Evolutionary conservation across 1,140 invertebrate genomes (phyloP).

Genomic region (Hycleus cichorii): DNA sequence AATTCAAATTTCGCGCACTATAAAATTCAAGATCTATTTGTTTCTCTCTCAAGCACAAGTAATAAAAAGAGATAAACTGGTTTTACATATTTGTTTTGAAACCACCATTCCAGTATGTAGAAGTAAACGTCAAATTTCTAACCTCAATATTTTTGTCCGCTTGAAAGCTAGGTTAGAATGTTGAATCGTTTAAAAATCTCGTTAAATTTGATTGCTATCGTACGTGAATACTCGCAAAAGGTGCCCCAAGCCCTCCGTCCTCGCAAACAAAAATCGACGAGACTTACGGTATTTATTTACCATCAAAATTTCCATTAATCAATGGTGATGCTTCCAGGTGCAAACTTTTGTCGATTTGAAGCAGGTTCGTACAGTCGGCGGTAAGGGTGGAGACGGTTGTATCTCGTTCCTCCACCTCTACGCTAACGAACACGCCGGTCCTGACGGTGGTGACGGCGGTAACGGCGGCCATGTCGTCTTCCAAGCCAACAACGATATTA

Average conservation of each 20-base stretch:
- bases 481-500: slow-evolving; percentile 58
- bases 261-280: slow-evolving; percentile 47
- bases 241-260: slow-evolving; percentile 43
- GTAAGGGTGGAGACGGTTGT: slow-evolving; percentile 87
- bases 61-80: too few relatives aligned
- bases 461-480: slow-evolving; percentile 96
- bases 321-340: slow-evolving; percentile 36
- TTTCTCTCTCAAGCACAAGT: too few relatives aligned
- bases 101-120: too few relatives aligned
- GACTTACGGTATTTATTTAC: slow-evolving; percentile 32
- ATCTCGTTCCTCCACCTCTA: slow-evolving; percentile 77
- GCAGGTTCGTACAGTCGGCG: slow-evolving; percentile 59
- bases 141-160: neutral
- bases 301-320: slow-evolving; percentile 1
- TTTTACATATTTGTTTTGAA: too few relatives aligned
- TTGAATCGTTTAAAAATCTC: neutral
- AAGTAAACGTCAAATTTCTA: neutral
- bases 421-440: slow-evolving; percentile 80
- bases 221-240: slow-evolving; percentile 19
- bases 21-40: too few relatives aligned
- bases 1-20: too few relatives aligned
- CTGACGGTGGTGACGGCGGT: slow-evolving; percentile 95
- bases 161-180: neutral
- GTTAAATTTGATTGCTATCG: slow-evolving; percentile 3
- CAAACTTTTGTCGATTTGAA: slow-evolving; percentile 64